Evolutionary conservation across 1,140 invertebrate species (phyloP), one percentile per base, ranked within the genome.

Genomic region (Drosophila bocki): DNA sequence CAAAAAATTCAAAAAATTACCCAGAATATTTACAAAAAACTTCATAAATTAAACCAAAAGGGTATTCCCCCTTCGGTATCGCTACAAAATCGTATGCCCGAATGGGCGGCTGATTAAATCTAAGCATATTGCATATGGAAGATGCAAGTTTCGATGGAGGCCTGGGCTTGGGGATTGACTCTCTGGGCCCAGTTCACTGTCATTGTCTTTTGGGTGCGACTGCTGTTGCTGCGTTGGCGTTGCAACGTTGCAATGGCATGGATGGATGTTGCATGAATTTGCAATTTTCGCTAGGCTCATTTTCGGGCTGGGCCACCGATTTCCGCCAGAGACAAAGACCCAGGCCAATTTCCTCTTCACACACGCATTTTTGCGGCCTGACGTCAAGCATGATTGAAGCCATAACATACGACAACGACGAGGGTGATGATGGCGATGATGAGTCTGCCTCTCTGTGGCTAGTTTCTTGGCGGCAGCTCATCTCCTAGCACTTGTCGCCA

Each of bases 401-500:
- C 53, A 39, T 56, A 39, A 26, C 19, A 56, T 39, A 26, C 19
- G 53, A 56, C 19, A 13, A 33, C 7, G 8, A 50, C 9, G 3
- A 51, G 3, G 50, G 13, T n/a, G 13, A 35, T 12, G 13, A 7
- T 15, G 42, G n/a, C 1, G 58, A 13, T 7, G 74, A 77, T 54
- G 45, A 56, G 42, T 32, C 33, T 53, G 35, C 57, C 22, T 32
- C 33, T 53, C 41, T 60, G 22, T 70, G 60, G 77, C 32, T 68
- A 68, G 65, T 68, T 45, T 68, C 29, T 53, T 57, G 33, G 54
- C 35, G 39, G 56, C 54, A 50, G 42, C 54, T 67, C 54, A 51
- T 32, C 65, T 50, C 35, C 47, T 48, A 79, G 70, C 80, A 83
- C 80, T 82, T 82, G 80, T 84, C 71, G 76, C 57, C 67, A 84